Percentiles rank a stretch among this genome's conserved stretches.
phyloP scores from a whole-genome alignment of 2,888 invertebrate species.

The Lasiommata megera region DNA sequence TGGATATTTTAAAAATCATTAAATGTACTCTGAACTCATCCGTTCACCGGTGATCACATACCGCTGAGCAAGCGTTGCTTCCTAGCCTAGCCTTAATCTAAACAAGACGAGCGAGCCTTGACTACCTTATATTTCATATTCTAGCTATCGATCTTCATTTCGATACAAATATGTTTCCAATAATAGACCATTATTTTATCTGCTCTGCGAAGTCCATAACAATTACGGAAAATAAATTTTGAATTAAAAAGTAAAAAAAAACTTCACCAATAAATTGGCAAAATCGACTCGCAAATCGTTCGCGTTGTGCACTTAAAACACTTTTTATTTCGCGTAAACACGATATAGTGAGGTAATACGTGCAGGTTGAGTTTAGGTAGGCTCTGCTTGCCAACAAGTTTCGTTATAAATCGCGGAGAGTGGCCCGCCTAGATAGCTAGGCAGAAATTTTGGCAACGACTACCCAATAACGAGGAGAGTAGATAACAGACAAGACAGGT shows the following conservation, averaged over 20 bases:
- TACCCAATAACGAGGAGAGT: constrained; percentile 32
- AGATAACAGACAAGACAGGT: constrained; percentile 1
- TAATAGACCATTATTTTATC: background rate
- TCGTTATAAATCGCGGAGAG: constrained; percentile 53
- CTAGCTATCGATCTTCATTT: too few relatives aligned
- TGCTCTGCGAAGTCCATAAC: background rate
- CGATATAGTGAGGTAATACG: constrained; percentile 39
- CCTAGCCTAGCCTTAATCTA: too few relatives aligned
- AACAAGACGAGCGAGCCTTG: too few relatives aligned
- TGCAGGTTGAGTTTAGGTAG: constrained; percentile 43
- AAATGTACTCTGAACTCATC: too few relatives aligned
- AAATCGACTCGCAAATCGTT: constrained; percentile 26
- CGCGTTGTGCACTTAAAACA: constrained; percentile 33
- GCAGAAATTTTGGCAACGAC: constrained; percentile 45
- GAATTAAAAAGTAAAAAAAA: constrained; percentile 18
- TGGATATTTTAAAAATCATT: too few relatives aligned
- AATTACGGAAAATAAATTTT: constrained; percentile 11
- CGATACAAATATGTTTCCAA: background rate
- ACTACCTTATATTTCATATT: too few relatives aligned
- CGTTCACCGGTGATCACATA: too few relatives aligned
- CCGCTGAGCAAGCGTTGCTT: too few relatives aligned
- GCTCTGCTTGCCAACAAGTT: constrained; percentile 51
- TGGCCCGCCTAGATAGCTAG: constrained; percentile 45
- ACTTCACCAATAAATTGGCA: constrained; percentile 14
- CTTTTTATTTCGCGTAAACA: constrained; percentile 40